phyloP scores from a whole-genome alignment of 2,797 vertebrate species.

The Lindbergichthys nudifrons region DNA sequence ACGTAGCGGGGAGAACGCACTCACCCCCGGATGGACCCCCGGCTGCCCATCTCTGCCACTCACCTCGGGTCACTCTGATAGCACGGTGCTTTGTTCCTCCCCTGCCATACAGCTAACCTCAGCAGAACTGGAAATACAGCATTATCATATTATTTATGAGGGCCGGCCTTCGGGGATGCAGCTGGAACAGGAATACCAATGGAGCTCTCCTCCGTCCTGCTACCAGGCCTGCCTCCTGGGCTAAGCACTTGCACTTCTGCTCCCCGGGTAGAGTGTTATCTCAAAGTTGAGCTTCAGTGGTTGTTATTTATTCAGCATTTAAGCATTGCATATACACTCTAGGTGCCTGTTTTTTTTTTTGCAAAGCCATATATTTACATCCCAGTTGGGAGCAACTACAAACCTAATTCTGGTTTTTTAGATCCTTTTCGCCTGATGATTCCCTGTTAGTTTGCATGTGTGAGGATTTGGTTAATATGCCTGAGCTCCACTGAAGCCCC shows the following conservation, averaged over 20 bases:
- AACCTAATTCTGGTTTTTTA: slow-evolving; percentile 48
- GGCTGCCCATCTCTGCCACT: slow-evolving; percentile 59
- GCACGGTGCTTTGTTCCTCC: slow-evolving; percentile 68
- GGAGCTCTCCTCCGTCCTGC: slow-evolving; percentile 63
- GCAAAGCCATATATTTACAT: slow-evolving; percentile 47
- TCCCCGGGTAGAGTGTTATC: slow-evolving; percentile 61
- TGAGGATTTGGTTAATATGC: slow-evolving; percentile 65
- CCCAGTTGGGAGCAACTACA: slow-evolving; percentile 39
- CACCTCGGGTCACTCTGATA: slow-evolving; percentile 72
- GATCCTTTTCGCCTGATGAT: slow-evolving; percentile 29
- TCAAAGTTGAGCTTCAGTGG: slow-evolving; percentile 56
- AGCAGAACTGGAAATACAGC: slow-evolving; percentile 72
- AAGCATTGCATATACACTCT: slow-evolving; percentile 39
- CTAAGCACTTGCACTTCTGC: slow-evolving; percentile 57
- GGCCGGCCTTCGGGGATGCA: slow-evolving; percentile 75
- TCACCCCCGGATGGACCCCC: slow-evolving; percentile 60
- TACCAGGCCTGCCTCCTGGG: slow-evolving; percentile 56
- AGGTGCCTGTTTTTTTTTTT: slow-evolving; percentile 26
- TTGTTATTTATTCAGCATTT: slow-evolving; percentile 66
- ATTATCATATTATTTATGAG: slow-evolving; percentile 85
- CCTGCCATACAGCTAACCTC: slow-evolving; percentile 75
- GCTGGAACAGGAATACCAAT: slow-evolving; percentile 81
- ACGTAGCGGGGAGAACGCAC: slow-evolving; percentile 42
- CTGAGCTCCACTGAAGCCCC: slow-evolving; percentile 48
- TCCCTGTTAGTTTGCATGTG: slow-evolving; percentile 62